A percentile compares a stretch with the other conserved stretches of the same genome.
Conservation (phyloP, 2,797 vertebrate species). For the Telmatherina bonti region DNA sequence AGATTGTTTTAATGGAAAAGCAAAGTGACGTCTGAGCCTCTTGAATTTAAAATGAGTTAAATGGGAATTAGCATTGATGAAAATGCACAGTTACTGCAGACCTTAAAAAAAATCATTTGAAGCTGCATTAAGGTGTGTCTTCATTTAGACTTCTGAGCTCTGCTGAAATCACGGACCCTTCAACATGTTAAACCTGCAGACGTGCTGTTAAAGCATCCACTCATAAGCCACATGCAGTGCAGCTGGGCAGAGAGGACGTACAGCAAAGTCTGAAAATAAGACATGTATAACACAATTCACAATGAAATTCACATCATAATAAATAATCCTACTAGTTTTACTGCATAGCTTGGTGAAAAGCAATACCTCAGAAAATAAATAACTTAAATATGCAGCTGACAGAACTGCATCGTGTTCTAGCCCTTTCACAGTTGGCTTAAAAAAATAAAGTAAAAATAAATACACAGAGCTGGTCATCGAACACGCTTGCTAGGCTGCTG, state of each 20-base stretch:
- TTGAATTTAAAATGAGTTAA: neutral
- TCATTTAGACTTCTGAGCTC: neutral
- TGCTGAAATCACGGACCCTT: neutral
- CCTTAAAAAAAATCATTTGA: neutral
- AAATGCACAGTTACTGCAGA: slow-evolving; percentile 1
- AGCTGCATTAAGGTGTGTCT: neutral
- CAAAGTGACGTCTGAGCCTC: slow-evolving; percentile 6
- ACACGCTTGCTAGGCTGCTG: slow-evolving; percentile 25
- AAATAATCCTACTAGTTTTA: slow-evolving; percentile 61
- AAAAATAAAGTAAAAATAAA: slow-evolving; percentile 25
- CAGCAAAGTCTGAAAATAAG: slow-evolving; percentile 1
- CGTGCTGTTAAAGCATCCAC: slow-evolving; percentile 24
- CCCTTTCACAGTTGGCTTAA: slow-evolving; percentile 80
- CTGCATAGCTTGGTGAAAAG: slow-evolving; percentile 74
- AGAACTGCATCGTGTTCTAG: slow-evolving; percentile 76
- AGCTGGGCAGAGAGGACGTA: slow-evolving; percentile 18
- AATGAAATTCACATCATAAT: slow-evolving; percentile 45
- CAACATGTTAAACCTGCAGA: slow-evolving; percentile 3
- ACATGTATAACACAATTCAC: slow-evolving; percentile 38
- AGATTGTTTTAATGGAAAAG: neutral
- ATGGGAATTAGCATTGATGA: slow-evolving; percentile 22
- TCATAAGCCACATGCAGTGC: slow-evolving; percentile 31
- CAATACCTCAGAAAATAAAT: slow-evolving; percentile 66
- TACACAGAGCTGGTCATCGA: slow-evolving; percentile 21
- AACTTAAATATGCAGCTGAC: slow-evolving; percentile 58